Evolutionary conservation across 1,140 invertebrate genomes (phyloP).

Genomic region (Trypoxylus dichotomus): DNA sequence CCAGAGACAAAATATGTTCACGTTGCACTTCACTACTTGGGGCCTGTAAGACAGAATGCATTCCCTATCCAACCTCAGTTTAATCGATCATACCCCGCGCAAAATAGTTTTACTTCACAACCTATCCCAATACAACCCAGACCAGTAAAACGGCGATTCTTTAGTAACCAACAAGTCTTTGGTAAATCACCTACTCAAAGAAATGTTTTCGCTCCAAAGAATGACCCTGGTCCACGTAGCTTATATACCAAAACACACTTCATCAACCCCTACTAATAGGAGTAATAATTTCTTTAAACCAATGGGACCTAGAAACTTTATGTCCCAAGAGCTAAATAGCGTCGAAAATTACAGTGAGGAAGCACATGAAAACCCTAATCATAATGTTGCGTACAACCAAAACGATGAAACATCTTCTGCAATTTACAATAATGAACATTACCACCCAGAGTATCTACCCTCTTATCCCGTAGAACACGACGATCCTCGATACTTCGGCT

Average conservation of each 20-base stretch:
- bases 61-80: neutral
- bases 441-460: no score
- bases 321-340: slow-evolving; percentile 10
- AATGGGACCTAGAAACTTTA: slow-evolving; percentile 9
- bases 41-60: no score
- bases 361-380: no score
- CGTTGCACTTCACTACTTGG: neutral
- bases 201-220: slow-evolving; percentile 5
- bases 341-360: no score
- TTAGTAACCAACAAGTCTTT: neutral
- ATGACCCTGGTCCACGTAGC: slow-evolving; percentile 30
- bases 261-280: neutral
- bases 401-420: no score
- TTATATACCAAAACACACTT: slow-evolving; percentile 3
- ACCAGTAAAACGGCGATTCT: neutral
- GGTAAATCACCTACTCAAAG: neutral
- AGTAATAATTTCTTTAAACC: no score
- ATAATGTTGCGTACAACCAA: no score
- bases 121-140: neutral
- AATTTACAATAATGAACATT: no score
- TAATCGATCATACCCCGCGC: neutral
- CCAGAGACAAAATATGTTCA: neutral
- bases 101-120: neutral
- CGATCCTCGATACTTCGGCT: no score
- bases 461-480: neutral